phyloP scores from a whole-genome alignment of 2,797 vertebrate genomes.

The Gambelia wislizenii region DNA sequence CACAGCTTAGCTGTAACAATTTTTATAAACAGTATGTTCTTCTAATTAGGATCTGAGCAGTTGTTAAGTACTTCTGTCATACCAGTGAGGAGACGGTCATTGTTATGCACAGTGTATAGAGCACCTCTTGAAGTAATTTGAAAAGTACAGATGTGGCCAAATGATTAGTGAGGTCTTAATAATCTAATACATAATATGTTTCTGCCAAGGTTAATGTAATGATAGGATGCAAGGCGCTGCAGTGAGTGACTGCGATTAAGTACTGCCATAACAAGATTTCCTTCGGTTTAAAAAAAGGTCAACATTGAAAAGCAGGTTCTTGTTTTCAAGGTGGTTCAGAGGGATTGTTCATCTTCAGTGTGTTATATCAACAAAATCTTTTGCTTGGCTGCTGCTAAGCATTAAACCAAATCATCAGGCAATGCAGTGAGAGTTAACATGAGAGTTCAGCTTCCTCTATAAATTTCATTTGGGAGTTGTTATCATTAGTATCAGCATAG shows the following conservation, averaged over 20 bases:
- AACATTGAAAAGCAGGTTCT: conserved; percentile 22
- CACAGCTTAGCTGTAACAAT: background rate
- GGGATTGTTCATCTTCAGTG: conserved; percentile 17
- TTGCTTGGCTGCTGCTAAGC: conserved; percentile 6
- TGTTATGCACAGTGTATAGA: conserved; percentile 14
- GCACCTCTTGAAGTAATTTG: conserved; percentile 18
- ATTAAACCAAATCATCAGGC: conserved; percentile 27
- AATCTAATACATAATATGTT: conserved; percentile 35
- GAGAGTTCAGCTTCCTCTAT: background rate
- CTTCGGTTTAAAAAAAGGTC: conserved; percentile 28
- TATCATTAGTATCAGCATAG: background rate
- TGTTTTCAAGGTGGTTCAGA: conserved; percentile 8
- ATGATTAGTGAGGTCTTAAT: conserved; percentile 47
- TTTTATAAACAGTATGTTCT: background rate
- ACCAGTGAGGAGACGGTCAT: background rate
- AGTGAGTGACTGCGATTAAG: conserved; percentile 23
- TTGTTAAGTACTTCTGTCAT: conserved; percentile 5
- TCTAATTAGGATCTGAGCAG: conserved; percentile 12
- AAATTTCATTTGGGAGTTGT: background rate
- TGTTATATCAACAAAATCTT: conserved; percentile 28
- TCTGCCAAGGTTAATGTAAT: conserved; percentile 31
- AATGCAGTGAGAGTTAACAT: background rate
- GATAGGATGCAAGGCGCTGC: background rate
- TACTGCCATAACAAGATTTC: conserved; percentile 17
- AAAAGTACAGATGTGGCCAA: conserved; percentile 42